phyloP scores from a whole-genome alignment of 2,888 invertebrate genomes.

The Philereme vetulata region DNA sequence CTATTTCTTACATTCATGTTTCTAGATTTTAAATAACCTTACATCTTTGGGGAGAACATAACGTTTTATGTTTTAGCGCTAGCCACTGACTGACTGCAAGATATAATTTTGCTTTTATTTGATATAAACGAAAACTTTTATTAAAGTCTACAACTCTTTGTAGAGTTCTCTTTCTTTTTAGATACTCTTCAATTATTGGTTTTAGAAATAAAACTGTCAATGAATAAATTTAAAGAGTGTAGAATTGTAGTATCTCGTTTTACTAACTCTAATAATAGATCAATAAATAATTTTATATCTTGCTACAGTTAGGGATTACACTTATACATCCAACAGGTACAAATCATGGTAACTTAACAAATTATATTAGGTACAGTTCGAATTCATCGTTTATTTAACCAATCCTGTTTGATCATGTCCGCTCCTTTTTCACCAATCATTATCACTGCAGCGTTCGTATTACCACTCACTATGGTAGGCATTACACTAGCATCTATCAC shows the following conservation, averaged over 20 bases:
- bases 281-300: background rate
- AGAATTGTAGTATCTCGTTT: too few species aligned
- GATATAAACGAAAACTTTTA: too few species aligned
- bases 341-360: constrained; percentile 25
- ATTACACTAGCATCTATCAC: constrained; percentile 95
- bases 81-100: constrained; percentile 3
- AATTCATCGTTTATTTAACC: constrained; percentile 81
- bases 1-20: background rate
- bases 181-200: too few species aligned
- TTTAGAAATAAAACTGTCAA: too few species aligned
- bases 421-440: constrained; percentile 96
- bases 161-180: too few species aligned
- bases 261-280: background rate
- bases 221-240: too few species aligned
- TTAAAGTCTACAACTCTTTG: too few species aligned
- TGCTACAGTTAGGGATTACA: constrained; percentile 8
- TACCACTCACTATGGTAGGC: constrained; percentile 94
- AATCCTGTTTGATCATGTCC: constrained; percentile 93
- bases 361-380: constrained; percentile 16
- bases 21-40: too few species aligned
- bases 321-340: constrained; percentile 16
- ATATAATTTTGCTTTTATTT: too few species aligned
- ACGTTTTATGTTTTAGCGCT: constrained; percentile 4
- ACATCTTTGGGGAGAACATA: constrained; percentile 20
- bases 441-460: constrained; percentile 95